Conservation (phyloP, 2,113 vertebrate species). For the Chamaetylas fuelleborni region DNA sequence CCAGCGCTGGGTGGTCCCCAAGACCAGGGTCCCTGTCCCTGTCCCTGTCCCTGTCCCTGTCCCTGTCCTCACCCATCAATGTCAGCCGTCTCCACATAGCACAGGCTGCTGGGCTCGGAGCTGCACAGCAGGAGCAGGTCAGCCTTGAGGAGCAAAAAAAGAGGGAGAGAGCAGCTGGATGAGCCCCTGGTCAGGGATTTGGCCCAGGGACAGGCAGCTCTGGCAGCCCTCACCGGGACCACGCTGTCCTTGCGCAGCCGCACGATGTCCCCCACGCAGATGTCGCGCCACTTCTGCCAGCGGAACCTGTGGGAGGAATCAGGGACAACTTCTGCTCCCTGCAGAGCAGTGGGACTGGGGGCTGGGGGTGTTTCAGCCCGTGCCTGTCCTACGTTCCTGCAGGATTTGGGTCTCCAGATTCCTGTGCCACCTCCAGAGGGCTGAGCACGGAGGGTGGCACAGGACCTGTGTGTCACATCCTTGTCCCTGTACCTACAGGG, state of each 20-base stretch:
- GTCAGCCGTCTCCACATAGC: slow-evolving; percentile 91
- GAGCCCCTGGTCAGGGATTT: fast-evolving
- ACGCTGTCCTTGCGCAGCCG: slow-evolving; percentile 81
- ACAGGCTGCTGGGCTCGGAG: slow-evolving; percentile 91
- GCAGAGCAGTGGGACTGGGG: neutral
- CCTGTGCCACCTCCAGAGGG: neutral
- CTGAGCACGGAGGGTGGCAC: neutral
- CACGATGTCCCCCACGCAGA: slow-evolving; percentile 86
- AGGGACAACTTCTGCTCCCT: neutral
- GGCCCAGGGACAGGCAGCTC: fast-evolving
- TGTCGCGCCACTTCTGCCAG: slow-evolving; percentile 77
- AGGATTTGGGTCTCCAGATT: neutral
- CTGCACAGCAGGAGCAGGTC: slow-evolving; percentile 89
- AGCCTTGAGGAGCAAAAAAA: slow-evolving; percentile 57
- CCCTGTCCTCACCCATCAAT: slow-evolving; percentile 86
- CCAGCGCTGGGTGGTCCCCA: fast-evolving
- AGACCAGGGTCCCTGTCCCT: neutral
- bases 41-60: neutral
- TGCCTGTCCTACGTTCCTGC: neutral
- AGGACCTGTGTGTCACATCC: neutral
- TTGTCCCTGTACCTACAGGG: fast-evolving
- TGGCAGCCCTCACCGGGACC: slow-evolving; percentile 80
- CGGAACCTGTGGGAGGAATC: slow-evolving; percentile 72
- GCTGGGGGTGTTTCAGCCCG: fast-evolving
- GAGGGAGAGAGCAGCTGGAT: neutral